Evolutionary conservation across 2,888 invertebrate species (phyloP), one percentile per base, ranked within the genome.

Genomic region (Lysandra coridon): DNA sequence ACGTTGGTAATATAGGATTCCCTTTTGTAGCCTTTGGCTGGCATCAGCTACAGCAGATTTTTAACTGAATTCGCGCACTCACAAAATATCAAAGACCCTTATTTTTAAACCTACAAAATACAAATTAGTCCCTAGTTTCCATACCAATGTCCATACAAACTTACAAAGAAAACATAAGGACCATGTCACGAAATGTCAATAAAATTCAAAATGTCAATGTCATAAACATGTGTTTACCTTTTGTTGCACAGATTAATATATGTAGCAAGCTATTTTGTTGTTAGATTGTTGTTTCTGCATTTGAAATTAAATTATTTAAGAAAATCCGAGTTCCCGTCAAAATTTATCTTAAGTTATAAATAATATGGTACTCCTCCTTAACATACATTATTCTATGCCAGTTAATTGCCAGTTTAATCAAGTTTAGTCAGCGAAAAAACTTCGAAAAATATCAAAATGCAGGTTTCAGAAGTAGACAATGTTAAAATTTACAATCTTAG

Each of bases 401-500:
- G 53, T 53, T 30, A 37, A 37, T 37, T 37, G 37, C 37, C 37
- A 37, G 37, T 37, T 37, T 37, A 23, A 53, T 30, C 14, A 57
- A 76, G 17, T 30, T 76, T 44, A 75, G 44, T 49, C 53, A 12
- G 49, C 37, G 40, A 60, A n/a, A 77, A 33, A 44, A 60, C 30
- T 57, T 17, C n/a, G 73, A 78, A 78, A 30, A 37, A 17, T 76
- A 40, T 83, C 74, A 95, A 88, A 88, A 99, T 99, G 99, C 98
- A 98, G 90, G 97, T 98, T 79, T 97, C 97, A 77, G 98, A 98
- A 90, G 97, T 98, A 80, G 99, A 99, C 93, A 98, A 99, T 92
- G 97, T 99, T 64, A 99, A 99, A 95, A 99, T 99, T 82, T 99
- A 99, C 89, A 99, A 99, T 95, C 95, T 99, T 73, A 99, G 99